Percentiles rank a stretch among this genome's conserved stretches.
Evolutionary conservation across 2,888 invertebrate genomes (phyloP).

Genomic region (Quadroppia sp.): DNA sequence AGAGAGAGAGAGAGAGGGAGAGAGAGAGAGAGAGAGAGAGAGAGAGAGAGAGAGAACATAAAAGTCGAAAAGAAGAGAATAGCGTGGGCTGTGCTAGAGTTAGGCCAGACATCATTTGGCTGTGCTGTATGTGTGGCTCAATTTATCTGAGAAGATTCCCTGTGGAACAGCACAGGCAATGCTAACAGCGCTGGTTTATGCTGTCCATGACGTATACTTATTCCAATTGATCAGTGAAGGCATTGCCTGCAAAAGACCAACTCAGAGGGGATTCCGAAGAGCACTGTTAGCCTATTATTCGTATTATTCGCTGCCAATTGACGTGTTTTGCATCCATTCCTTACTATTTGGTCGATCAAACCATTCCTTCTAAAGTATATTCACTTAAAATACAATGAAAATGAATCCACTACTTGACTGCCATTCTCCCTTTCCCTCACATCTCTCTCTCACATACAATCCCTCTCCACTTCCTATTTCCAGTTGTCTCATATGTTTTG

Average conservation of each 20-base stretch:
- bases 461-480: not conserved
- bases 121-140: not conserved
- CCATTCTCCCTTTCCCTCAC: constrained; percentile 19
- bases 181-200: no score
- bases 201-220: constrained; percentile 33
- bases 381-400: constrained; percentile 1
- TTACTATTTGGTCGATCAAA: constrained; percentile 14
- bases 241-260: not conserved
- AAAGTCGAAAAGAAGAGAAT: not conserved
- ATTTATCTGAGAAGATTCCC: constrained; percentile 30
- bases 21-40: not conserved
- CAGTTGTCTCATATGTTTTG: not conserved
- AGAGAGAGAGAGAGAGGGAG: not conserved
- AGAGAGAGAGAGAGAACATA: not conserved
- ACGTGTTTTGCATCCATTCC: constrained; percentile 29
- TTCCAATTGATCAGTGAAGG: constrained; percentile 23
- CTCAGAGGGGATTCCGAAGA: constrained; percentile 10
- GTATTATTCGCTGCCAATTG: constrained; percentile 23
- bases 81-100: not conserved
- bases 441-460: constrained; percentile 20
- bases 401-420: constrained; percentile 5
- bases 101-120: constrained; percentile 6
- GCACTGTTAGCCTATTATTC: not conserved
- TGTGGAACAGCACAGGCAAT: not conserved
- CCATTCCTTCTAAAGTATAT: not conserved